A percentile compares a stretch with the other conserved stretches of the same genome.
Conservation (phyloP, 2,113 vertebrate species). For the Ursus arctos region DNA sequence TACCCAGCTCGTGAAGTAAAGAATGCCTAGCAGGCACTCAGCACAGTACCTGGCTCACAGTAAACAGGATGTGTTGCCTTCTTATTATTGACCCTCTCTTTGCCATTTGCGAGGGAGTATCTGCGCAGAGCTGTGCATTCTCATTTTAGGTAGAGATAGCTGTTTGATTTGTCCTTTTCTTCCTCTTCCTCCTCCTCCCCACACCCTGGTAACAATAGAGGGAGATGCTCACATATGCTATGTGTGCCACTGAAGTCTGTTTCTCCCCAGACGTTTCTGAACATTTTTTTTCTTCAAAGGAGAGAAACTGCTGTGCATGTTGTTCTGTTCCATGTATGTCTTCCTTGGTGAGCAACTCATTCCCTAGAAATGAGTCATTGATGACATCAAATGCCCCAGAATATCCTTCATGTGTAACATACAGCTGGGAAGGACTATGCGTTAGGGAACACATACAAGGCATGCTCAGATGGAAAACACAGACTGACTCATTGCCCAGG, state of each 20-base stretch:
- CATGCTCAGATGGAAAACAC: conserved; percentile 65
- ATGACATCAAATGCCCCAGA: conserved; percentile 77
- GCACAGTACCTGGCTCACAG: neutral
- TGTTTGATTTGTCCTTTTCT: neutral
- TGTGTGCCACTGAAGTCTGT: neutral
- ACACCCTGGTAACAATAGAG: neutral
- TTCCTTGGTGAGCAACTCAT: conserved; percentile 69
- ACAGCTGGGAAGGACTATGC: conserved; percentile 51
- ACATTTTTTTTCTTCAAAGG: conserved; percentile 42
- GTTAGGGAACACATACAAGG: neutral
- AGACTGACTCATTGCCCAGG: neutral
- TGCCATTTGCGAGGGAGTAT: neutral
- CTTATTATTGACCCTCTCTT: neutral
- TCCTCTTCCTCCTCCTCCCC: neutral
- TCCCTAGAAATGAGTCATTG: conserved; percentile 45
- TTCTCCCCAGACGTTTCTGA: neutral
- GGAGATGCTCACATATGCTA: neutral
- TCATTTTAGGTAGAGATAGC: neutral
- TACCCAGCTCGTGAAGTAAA: neutral
- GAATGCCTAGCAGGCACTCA: neutral
- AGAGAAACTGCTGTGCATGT: conserved; percentile 16
- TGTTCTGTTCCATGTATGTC: conserved; percentile 56
- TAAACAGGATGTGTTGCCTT: neutral
- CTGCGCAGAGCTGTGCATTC: neutral
- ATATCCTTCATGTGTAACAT: conserved; percentile 57